These are phyloP conservation scores for Hafferia zeledoni DNA, from an alignment of 2,797 vertebrate species.

Conservation along the genomic window DNA sequence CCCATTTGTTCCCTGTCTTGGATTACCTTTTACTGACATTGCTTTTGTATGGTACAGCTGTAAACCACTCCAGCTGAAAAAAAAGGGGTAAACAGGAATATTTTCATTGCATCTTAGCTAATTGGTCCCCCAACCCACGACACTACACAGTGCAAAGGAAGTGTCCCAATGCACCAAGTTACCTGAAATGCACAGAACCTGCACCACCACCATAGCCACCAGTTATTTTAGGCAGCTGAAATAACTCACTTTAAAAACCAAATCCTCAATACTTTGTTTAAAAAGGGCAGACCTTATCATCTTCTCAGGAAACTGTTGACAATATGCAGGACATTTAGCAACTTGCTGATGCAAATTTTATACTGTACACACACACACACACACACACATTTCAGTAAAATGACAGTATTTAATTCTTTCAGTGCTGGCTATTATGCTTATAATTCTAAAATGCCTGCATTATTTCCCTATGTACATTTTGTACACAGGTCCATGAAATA, in stretches of 20 bases:
- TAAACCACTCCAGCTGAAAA: neutral
- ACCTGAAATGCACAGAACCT: neutral
- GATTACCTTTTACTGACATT: neutral
- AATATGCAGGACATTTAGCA: neutral
- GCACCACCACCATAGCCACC: neutral
- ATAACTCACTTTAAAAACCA: neutral
- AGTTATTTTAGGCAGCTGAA: neutral
- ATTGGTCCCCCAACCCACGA: fast-evolving
- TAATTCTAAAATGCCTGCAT: neutral
- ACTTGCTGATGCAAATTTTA: neutral
- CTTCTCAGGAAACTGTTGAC: neutral
- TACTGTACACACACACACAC: neutral
- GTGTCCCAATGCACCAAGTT: neutral
- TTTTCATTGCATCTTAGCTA: neutral
- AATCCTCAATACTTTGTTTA: neutral
- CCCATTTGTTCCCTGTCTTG: neutral
- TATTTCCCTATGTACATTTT: neutral
- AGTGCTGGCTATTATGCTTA: neutral
- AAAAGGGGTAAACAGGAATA: fast-evolving
- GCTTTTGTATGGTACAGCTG: neutral
- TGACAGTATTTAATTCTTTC: neutral
- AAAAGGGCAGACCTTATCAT: neutral
- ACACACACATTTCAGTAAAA: neutral
- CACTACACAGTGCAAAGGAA: neutral
- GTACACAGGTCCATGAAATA: fast-evolving